Conservation (phyloP, 2,888 invertebrate genomes). For the Hirtodrosophila histrioides region DNA sequence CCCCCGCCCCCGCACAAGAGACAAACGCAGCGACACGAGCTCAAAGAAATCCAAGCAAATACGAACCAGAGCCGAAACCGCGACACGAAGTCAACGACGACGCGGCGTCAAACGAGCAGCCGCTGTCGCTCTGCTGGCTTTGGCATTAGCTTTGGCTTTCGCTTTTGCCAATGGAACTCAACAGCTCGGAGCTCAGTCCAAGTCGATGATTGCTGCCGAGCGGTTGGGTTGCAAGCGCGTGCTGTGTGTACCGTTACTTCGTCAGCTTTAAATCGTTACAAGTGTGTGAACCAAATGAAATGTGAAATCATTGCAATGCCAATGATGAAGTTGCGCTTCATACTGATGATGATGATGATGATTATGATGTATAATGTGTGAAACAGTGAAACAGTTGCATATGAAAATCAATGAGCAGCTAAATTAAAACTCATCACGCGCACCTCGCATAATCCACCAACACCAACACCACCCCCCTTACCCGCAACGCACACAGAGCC, state of each 20-base stretch:
- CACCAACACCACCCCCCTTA: slow-evolving; percentile 3
- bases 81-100: slow-evolving; percentile 17
- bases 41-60: background rate
- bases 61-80: slow-evolving; percentile 12
- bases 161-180: slow-evolving; percentile 39
- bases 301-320: slow-evolving; percentile 30
- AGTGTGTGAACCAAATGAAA: slow-evolving; percentile 36
- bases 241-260: slow-evolving; percentile 39
- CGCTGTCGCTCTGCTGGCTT: slow-evolving; percentile 26
- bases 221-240: slow-evolving; percentile 79
- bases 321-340: slow-evolving; percentile 22
- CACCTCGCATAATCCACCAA: slow-evolving; percentile 44
- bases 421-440: slow-evolving; percentile 49
- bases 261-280: slow-evolving; percentile 38
- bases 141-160: slow-evolving; percentile 38
- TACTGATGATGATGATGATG: slow-evolving; percentile 18
- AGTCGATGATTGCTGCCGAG: slow-evolving; percentile 83
- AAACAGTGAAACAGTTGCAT: slow-evolving; percentile 39
- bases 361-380: slow-evolving; percentile 17
- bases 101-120: slow-evolving; percentile 6
- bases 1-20: no score
- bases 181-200: slow-evolving; percentile 78
- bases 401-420: slow-evolving; percentile 41
- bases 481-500: slow-evolving; percentile 1
- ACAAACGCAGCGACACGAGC: no score